Percentiles rank a stretch among this genome's conserved stretches.
Conservation (phyloP, 2,113 vertebrate genomes). For the Phrynocephalus versicolor region DNA sequence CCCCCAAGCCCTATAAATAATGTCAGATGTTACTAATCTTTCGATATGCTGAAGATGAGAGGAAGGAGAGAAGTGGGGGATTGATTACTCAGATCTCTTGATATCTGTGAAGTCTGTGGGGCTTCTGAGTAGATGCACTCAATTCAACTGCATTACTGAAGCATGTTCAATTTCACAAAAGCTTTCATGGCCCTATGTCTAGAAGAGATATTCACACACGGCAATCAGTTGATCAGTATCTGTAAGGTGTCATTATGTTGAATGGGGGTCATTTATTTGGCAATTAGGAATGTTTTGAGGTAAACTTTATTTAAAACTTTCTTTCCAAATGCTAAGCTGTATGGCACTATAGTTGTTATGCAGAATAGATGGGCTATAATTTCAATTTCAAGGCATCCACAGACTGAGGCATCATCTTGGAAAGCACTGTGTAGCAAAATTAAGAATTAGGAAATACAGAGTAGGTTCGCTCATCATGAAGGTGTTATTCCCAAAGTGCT, state of each 20-base stretch:
- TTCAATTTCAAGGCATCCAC: constrained; percentile 15
- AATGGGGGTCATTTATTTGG: not conserved
- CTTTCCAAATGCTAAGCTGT: not conserved
- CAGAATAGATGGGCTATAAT: not conserved
- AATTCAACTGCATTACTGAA: not conserved
- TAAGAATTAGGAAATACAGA: not conserved
- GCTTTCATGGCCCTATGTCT: not conserved
- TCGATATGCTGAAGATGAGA: not conserved
- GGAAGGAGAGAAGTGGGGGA: not conserved
- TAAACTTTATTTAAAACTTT: not conserved
- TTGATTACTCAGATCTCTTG: too few species aligned
- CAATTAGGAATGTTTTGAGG: not conserved
- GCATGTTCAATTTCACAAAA: not conserved
- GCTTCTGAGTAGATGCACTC: not conserved
- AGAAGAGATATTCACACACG: not conserved
- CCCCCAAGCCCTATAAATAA: not conserved
- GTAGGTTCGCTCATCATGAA: constrained; percentile 15
- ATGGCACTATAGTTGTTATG: not conserved
- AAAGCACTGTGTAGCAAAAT: constrained; percentile 10
- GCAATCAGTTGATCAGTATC: not conserved
- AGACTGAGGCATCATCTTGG: constrained; percentile 18
- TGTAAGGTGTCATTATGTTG: not conserved
- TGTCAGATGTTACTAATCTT: not conserved
- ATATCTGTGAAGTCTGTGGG: too few species aligned
- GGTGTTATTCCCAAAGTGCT: constrained; percentile 13